Evolutionary conservation across 2,888 invertebrate species (phyloP).

Genomic region (Nomada hirtipes): DNA sequence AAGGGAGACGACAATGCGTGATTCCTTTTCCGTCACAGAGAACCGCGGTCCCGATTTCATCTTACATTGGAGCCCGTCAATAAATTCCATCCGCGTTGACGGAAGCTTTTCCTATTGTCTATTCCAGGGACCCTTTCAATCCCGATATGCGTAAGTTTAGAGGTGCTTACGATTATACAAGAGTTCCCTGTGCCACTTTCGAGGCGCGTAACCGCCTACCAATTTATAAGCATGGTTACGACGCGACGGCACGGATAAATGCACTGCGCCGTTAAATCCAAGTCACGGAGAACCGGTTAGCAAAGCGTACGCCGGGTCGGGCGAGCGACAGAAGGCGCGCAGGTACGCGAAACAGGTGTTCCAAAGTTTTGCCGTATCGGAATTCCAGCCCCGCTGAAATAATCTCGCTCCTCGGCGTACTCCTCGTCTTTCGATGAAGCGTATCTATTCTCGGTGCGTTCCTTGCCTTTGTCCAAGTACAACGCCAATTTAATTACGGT

Average conservation of each 20-base stretch:
- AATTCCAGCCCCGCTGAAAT: neutral
- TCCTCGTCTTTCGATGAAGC: neutral
- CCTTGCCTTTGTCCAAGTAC: neutral
- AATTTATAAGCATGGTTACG: conserved; percentile 33
- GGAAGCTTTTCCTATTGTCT: neutral
- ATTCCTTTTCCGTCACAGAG: conserved; percentile 69
- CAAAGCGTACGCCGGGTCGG: conserved; percentile 36
- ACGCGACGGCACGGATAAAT: conserved; percentile 54
- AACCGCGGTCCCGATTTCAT: conserved; percentile 13
- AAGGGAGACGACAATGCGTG: conserved; percentile 70
- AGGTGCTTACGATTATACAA: conserved; percentile 47
- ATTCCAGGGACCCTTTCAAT: neutral
- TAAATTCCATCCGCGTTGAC: neutral
- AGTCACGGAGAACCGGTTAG: conserved; percentile 71
- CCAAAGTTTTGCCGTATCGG: conserved; percentile 48
- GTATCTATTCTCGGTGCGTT: neutral
- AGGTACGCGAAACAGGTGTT: conserved; percentile 69
- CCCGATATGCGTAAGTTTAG: neutral
- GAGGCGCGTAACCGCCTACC: conserved; percentile 51
- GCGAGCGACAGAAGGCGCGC: conserved; percentile 47
- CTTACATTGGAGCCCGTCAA: too few species aligned
- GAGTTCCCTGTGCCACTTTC: conserved; percentile 59
- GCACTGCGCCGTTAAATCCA: conserved; percentile 56
- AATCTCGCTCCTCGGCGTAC: neutral
- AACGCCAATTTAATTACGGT: conserved; percentile 18